Evolutionary conservation across 2,888 invertebrate genomes (phyloP).

Genomic region (Drosophila parthenogenetica): DNA sequence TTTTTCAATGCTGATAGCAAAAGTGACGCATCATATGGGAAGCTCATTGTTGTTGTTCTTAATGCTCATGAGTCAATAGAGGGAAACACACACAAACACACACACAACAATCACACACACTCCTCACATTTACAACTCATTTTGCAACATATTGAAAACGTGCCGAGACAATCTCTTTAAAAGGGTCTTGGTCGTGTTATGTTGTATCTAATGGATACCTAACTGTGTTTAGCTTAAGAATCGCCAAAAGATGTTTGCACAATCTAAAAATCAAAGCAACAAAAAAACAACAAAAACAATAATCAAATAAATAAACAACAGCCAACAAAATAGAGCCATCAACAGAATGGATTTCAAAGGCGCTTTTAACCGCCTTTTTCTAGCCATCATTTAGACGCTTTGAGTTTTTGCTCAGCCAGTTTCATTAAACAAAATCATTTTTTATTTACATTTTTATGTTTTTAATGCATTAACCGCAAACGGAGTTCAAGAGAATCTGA

Average conservation of each 20-base stretch:
- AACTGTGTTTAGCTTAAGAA: constrained; percentile 51
- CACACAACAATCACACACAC: constrained; percentile 21
- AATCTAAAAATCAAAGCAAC: constrained; percentile 28
- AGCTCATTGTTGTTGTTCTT: constrained; percentile 34
- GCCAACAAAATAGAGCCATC: constrained; percentile 48
- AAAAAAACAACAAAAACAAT: constrained; percentile 7
- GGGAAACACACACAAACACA: constrained; percentile 37
- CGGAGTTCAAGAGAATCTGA: constrained; percentile 64
- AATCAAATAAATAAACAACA: constrained; percentile 32
- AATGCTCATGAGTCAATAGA: constrained; percentile 57
- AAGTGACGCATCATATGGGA: constrained; percentile 77
- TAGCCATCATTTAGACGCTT: constrained; percentile 20
- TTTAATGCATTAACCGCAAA: constrained; percentile 48
- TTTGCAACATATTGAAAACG: constrained; percentile 73
- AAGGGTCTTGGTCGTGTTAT: constrained; percentile 61
- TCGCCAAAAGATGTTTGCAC: constrained; percentile 55
- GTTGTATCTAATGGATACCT: constrained; percentile 35
- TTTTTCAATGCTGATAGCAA: constrained; percentile 69
- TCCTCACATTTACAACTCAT: constrained; percentile 55
- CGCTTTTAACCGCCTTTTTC: constrained; percentile 20
- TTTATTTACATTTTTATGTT: constrained; percentile 46
- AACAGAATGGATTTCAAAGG: constrained; percentile 47
- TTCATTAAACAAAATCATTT: constrained; percentile 25
- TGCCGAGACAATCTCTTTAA: constrained; percentile 71
- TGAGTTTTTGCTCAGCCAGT: not conserved